phyloP scores from a whole-genome alignment of 2,888 invertebrate species.

The Ochropleura leucogaster region DNA sequence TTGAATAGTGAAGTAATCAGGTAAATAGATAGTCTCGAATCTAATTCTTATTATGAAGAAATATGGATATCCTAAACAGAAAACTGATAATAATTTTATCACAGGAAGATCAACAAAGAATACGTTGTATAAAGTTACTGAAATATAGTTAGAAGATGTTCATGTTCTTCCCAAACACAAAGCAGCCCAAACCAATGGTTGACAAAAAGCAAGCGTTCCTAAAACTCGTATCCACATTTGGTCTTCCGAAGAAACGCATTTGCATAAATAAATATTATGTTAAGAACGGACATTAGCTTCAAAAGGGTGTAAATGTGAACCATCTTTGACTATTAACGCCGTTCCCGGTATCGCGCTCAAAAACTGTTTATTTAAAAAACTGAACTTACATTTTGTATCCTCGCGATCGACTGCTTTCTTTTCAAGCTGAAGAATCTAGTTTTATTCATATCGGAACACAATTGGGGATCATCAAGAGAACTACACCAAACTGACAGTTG shows the following conservation, averaged over 20 bases:
- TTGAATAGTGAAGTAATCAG: background rate
- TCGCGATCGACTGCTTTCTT: constrained; percentile 50
- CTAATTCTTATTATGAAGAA: background rate
- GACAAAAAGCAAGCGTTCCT: constrained; percentile 38
- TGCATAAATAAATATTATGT: constrained; percentile 66
- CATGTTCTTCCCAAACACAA: constrained; percentile 4
- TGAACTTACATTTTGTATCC: constrained; percentile 59
- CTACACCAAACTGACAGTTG: constrained; percentile 32
- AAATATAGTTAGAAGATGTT: background rate
- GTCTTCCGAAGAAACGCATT: constrained; percentile 65
- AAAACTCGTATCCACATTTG: constrained; percentile 45
- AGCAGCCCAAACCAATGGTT: constrained; percentile 3
- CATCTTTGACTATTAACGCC: constrained; percentile 48
- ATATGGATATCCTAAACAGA: background rate
- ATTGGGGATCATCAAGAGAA: background rate
- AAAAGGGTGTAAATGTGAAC: constrained; percentile 59
- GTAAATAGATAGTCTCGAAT: background rate
- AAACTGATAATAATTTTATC: background rate
- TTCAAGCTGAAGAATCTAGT: constrained; percentile 56
- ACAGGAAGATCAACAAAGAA: background rate
- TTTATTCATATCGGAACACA: constrained; percentile 47
- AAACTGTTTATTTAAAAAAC: constrained; percentile 50
- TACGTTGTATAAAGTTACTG: background rate
- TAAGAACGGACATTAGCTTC: constrained; percentile 60
- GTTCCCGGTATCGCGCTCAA: constrained; percentile 48